Evolutionary conservation across 2,888 invertebrate species (phyloP).

Genomic region (Creontiades dilutus): DNA sequence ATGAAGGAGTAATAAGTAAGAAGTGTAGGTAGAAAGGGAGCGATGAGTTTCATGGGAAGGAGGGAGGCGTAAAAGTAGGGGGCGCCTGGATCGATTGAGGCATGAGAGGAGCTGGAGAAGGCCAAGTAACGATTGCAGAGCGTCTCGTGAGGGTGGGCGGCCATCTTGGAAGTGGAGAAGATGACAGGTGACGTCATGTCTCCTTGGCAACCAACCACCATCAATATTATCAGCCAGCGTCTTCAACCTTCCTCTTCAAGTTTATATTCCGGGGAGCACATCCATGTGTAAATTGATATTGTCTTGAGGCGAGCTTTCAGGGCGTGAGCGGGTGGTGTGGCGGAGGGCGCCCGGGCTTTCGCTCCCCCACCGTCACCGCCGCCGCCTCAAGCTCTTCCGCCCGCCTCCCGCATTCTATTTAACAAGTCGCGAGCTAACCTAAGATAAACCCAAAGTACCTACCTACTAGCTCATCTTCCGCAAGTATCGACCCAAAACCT

Average conservation of each 20-base stretch:
- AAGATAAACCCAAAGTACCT: conserved; percentile 54
- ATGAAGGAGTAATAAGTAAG: conserved; percentile 21
- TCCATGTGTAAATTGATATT: conserved; percentile 74
- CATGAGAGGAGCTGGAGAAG: conserved; percentile 51
- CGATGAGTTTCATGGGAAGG: conserved; percentile 2
- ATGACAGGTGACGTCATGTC: conserved; percentile 75
- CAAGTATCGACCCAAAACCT: conserved; percentile 44
- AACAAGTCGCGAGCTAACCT: conserved; percentile 57
- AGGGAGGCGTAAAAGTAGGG: conserved; percentile 45
- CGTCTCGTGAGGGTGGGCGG: conserved; percentile 72
- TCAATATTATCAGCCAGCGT: conserved; percentile 73
- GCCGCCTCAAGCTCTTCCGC: not conserved
- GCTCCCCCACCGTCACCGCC: conserved; percentile 12
- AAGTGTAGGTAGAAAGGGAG: not conserved
- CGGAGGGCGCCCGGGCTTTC: not conserved
- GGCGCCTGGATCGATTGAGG: conserved; percentile 62
- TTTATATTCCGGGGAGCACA: conserved; percentile 67
- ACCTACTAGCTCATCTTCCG: conserved; percentile 47
- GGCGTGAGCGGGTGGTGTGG: conserved; percentile 30
- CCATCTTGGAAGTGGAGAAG: conserved; percentile 73
- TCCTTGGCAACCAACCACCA: conserved; percentile 72
- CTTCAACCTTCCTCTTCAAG: conserved; percentile 67
- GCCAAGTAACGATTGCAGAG: conserved; percentile 72
- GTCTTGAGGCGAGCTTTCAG: conserved; percentile 52
- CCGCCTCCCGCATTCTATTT: conserved; percentile 43